Percentiles rank a stretch among this genome's conserved stretches.
phyloP scores from a whole-genome alignment of 2,113 vertebrate genomes.

The Rhea americana region DNA sequence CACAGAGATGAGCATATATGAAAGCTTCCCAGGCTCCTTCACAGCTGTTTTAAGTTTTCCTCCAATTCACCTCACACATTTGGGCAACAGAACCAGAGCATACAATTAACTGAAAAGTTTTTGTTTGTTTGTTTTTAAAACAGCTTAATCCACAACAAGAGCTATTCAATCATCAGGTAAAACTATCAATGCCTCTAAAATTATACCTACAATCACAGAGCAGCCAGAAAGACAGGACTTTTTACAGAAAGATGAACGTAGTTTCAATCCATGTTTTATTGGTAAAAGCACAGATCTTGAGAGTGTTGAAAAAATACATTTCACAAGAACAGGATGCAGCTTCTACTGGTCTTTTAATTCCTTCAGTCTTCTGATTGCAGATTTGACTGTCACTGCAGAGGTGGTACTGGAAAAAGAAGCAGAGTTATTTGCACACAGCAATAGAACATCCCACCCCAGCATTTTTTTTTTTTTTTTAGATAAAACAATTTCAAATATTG shows the following conservation, averaged over 20 bases:
- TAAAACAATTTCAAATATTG: not conserved
- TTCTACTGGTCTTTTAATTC: slow-evolving; percentile 97
- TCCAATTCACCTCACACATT: not conserved
- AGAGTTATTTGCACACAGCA: slow-evolving; percentile 22
- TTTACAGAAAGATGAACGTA: not conserved
- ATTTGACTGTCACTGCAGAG: slow-evolving; percentile 97
- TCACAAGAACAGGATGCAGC: not conserved
- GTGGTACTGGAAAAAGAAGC: slow-evolving; percentile 86
- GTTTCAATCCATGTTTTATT: slow-evolving; percentile 60
- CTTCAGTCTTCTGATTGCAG: slow-evolving; percentile 97
- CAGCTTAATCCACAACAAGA: not conserved
- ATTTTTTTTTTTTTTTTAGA: not conserved
- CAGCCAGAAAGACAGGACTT: not conserved
- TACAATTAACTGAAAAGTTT: not conserved
- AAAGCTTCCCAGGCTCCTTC: not conserved
- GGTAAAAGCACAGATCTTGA: slow-evolving; percentile 6
- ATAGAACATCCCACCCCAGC: not conserved
- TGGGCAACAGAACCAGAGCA: not conserved
- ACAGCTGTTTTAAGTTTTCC: not conserved
- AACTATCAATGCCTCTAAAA: not conserved
- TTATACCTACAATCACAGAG: not conserved
- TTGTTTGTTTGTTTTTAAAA: not conserved
- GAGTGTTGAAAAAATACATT: not conserved
- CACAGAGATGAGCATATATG: not conserved
- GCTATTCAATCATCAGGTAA: not conserved